Percentiles rank a stretch among this genome's conserved stretches.
Conservation (phyloP, 92 coral and sea anemone genomes). For the Pocillopora grandis region DNA sequence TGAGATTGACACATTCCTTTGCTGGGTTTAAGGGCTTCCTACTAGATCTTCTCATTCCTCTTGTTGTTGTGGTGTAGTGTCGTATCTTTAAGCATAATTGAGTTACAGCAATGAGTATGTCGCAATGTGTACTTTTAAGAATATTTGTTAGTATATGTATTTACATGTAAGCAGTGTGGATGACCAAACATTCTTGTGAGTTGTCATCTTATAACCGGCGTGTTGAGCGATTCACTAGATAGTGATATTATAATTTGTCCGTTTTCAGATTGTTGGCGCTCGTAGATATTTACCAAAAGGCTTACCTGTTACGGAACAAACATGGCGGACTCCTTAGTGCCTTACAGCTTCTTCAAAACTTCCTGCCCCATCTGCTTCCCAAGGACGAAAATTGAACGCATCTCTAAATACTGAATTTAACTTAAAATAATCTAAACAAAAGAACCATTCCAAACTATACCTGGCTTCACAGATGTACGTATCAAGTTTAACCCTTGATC, state of each 20-base stretch:
- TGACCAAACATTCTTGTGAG: not conserved
- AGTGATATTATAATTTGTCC: too few species aligned
- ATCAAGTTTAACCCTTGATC: too few species aligned
- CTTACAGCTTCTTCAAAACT: conserved; percentile 66
- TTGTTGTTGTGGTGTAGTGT: too few species aligned
- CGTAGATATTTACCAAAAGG: conserved; percentile 76
- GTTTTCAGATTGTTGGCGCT: conserved; percentile 74
- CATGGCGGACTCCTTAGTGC: conserved; percentile 82
- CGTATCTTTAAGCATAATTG: not conserved
- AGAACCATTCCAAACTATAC: too few species aligned
- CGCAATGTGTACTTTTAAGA: too few species aligned
- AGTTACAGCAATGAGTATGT: not conserved
- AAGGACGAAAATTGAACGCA: conserved; percentile 29
- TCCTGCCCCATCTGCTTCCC: conserved; percentile 76
- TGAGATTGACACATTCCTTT: too few species aligned
- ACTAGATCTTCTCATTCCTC: too few species aligned
- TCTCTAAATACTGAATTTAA: not conserved
- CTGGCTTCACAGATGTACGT: too few species aligned
- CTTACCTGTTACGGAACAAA: conserved; percentile 78
- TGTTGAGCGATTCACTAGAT: too few species aligned
- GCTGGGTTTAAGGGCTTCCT: too few species aligned
- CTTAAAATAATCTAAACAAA: not conserved
- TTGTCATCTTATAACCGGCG: not conserved
- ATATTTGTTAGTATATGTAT: too few species aligned
- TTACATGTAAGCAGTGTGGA: too few species aligned